phyloP scores from a whole-genome alignment of 2,888 invertebrate species.

The Malthinus seriepunctatus region DNA sequence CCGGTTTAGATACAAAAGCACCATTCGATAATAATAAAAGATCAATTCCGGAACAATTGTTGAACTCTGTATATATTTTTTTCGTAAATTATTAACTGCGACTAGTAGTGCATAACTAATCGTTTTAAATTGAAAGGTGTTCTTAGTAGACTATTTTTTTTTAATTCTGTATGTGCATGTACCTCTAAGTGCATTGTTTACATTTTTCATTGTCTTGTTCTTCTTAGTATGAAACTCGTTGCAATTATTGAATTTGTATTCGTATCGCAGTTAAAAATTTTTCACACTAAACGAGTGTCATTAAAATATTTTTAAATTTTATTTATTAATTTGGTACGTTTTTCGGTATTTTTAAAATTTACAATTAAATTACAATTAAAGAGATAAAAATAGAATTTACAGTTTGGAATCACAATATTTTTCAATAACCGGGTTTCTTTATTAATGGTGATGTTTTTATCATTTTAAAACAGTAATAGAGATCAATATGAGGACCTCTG shows the following conservation, averaged over 20 bases:
- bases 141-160: conserved; percentile 32
- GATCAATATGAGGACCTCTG: no score
- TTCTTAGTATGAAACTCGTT: conserved; percentile 17
- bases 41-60: no score
- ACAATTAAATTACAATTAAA: neutral
- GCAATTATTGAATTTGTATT: conserved; percentile 11
- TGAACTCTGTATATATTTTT: no score
- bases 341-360: neutral
- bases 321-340: neutral
- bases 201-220: conserved; percentile 31
- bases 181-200: conserved; percentile 36
- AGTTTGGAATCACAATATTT: neutral
- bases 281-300: conserved; percentile 6
- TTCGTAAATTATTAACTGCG: no score
- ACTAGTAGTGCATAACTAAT: neutral
- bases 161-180: conserved; percentile 18
- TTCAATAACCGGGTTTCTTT: neutral
- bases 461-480: no score
- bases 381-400: neutral
- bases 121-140: conserved; percentile 15
- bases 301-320: neutral
- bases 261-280: conserved; percentile 2
- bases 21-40: no score
- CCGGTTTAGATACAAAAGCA: no score
- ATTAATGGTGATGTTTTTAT: no score